A percentile compares a stretch with the other conserved stretches of the same genome.
These are phyloP conservation scores for Gryon sp. DNA, from an alignment of 1,140 invertebrate genomes.

Conservation along the genomic window DNA sequence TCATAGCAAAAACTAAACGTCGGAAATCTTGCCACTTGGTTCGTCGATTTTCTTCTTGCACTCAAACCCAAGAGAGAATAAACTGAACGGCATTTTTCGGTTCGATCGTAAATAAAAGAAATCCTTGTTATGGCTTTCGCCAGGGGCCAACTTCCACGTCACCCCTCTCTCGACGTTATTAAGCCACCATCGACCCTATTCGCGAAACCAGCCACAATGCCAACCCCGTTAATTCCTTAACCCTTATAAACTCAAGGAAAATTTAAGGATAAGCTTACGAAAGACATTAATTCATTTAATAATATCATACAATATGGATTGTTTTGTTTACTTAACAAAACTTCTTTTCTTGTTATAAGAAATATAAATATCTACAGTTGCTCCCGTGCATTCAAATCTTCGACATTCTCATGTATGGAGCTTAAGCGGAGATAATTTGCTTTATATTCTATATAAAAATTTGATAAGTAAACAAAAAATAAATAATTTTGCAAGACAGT, in stretches of 20 bases:
- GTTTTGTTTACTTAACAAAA: too few relatives aligned
- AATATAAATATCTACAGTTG: too few relatives aligned
- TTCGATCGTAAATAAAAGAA: constrained; percentile 79
- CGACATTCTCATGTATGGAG: too few relatives aligned
- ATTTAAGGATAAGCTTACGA: constrained; percentile 69
- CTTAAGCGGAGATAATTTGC: too few relatives aligned
- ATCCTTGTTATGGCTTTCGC: constrained; percentile 78
- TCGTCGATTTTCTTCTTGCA: constrained; percentile 43
- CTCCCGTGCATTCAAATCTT: constrained; percentile 35
- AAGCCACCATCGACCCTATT: constrained; percentile 64
- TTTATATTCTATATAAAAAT: too few relatives aligned
- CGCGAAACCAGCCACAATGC: constrained; percentile 57
- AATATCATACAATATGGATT: too few relatives aligned
- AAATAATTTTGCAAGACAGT: too few relatives aligned
- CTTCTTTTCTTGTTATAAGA: too few relatives aligned
- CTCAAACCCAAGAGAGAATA: constrained; percentile 9
- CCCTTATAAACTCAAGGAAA: constrained; percentile 77
- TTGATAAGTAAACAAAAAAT: too few relatives aligned
- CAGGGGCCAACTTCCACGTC: constrained; percentile 59
- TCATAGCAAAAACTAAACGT: constrained; percentile 62
- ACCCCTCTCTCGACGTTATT: constrained; percentile 69
- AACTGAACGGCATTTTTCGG: constrained; percentile 67
- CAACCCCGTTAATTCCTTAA: constrained; percentile 77
- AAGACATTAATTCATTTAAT: neutral
- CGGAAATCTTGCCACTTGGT: constrained; percentile 72